Evolutionary conservation across 2,797 vertebrate genomes (phyloP), one percentile per base, ranked within the genome.

Genomic region (Siniperca undulata): DNA sequence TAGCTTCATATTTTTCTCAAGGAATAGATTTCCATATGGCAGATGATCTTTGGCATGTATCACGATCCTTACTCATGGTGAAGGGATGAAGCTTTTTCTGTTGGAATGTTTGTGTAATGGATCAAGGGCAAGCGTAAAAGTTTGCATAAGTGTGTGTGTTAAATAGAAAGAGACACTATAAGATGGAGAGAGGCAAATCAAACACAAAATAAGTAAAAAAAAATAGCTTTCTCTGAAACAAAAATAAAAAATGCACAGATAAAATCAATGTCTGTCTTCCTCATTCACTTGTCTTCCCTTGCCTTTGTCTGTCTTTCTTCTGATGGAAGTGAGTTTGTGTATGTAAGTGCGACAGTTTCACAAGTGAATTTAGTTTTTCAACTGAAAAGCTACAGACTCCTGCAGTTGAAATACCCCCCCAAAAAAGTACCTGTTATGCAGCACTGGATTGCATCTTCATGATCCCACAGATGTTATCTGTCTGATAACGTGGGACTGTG

Each of bases 21-120:
- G 50, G 19, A 77, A 58, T 34, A 1, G 5, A 85, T 90, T 88
- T 90, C 30, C 82, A 90, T 82, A 80, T n/a, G 16, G n/a, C 50
- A 69, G 44, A 81, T 74, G 38, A 84, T 81, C 24, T 81, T 80
- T 84, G 70, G 61, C 59, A 72, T 59, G 62, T 42, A 70, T 77
- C 0, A 16, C 14, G 7, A 73, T 79, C 55, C 55, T 56, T n/a
- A 76, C 72, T 77, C 10, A 53, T 50, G 11, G 38, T 70, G 56
- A 52, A 52, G 19, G 22, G 22, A 76, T 61, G 27, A 48, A 71
- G 56, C 58, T 44, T 71, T 71, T 82, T 77, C 34, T 64, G 14
- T 14, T 52, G 38, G 62, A 72, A 42, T 71, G 5, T 78, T 80
- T 83, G 34, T 46, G 46, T 58, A n/a, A 24, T 9, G n/a, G 19